Evolutionary conservation across 2,888 invertebrate species (phyloP).

Genomic region (Drosophila subquinaria): DNA sequence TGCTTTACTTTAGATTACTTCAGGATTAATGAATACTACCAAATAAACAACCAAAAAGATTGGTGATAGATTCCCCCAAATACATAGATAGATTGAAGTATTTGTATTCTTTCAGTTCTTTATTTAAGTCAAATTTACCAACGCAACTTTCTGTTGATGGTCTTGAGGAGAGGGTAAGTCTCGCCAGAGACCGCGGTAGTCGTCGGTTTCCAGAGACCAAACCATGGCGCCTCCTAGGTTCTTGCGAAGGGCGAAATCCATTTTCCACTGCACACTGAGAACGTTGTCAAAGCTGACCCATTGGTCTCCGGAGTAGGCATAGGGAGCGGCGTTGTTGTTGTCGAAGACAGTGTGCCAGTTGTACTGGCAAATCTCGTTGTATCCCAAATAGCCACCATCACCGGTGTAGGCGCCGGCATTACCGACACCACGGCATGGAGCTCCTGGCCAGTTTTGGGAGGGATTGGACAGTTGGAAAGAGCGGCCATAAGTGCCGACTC

Average conservation of each 20-base stretch:
- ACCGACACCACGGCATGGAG: slow-evolving; percentile 60
- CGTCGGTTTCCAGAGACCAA: slow-evolving; percentile 94
- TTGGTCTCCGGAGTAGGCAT: slow-evolving; percentile 93
- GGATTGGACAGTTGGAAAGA: slow-evolving; percentile 90
- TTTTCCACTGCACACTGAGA: slow-evolving; percentile 92
- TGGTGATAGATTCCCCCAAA: background rate
- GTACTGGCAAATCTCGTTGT: slow-evolving; percentile 89
- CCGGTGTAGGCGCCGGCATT: slow-evolving; percentile 87
- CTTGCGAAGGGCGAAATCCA: slow-evolving; percentile 92
- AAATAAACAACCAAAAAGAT: no score
- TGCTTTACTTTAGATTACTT: no score
- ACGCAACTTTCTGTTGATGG: slow-evolving; percentile 68
- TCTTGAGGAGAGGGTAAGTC: slow-evolving; percentile 88
- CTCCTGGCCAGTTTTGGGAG: slow-evolving; percentile 65
- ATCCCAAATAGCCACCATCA: slow-evolving; percentile 88
- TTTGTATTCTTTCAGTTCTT: background rate
- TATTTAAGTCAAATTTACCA: slow-evolving; percentile 49
- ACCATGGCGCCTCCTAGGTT: slow-evolving; percentile 90
- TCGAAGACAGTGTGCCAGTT: slow-evolving; percentile 79
- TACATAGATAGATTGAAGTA: background rate
- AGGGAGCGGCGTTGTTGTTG: slow-evolving; percentile 88
- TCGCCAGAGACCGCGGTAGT: slow-evolving; percentile 92
- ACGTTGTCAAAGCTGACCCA: slow-evolving; percentile 97
- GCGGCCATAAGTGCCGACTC: slow-evolving; percentile 94
- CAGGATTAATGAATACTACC: no score